These are phyloP conservation scores for Okapia johnstoni DNA, from an alignment of 2,113 vertebrate genomes.

Conservation along the genomic window DNA sequence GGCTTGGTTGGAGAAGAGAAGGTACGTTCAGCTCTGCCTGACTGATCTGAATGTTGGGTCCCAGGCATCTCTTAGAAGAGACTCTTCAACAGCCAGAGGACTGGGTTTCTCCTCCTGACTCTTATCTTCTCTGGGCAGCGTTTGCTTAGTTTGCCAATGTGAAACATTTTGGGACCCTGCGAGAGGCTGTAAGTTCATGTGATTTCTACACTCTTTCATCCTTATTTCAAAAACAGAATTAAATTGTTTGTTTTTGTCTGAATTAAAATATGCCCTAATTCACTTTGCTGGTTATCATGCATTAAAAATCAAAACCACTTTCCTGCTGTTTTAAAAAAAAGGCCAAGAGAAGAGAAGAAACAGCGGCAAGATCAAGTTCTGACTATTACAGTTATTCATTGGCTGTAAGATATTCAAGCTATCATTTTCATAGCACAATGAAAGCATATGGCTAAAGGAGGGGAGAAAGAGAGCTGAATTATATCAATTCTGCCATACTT, in stretches of 20 bases:
- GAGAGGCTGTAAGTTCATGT: neutral
- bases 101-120: neutral
- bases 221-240: slow-evolving; percentile 60
- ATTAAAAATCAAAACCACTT: slow-evolving; percentile 51
- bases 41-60: neutral
- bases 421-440: neutral
- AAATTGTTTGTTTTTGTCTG: slow-evolving; percentile 20
- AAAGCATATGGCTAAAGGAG: neutral
- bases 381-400: slow-evolving; percentile 22
- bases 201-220: slow-evolving; percentile 9
- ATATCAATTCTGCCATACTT: neutral
- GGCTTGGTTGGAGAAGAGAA: neutral
- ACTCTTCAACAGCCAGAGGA: neutral
- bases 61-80: neutral
- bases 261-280: slow-evolving; percentile 65
- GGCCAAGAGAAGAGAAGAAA: neutral
- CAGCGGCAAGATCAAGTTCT: slow-evolving; percentile 21
- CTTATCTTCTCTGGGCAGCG: neutral
- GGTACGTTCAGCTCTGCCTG: neutral
- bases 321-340: slow-evolving; percentile 11
- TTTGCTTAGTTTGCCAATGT: neutral
- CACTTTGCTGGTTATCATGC: neutral
- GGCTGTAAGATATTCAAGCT: neutral
- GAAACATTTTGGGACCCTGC: neutral
- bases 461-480: neutral